Conservation (phyloP, 2,797 vertebrate species). For the Dromococcyx pavoninus region DNA sequence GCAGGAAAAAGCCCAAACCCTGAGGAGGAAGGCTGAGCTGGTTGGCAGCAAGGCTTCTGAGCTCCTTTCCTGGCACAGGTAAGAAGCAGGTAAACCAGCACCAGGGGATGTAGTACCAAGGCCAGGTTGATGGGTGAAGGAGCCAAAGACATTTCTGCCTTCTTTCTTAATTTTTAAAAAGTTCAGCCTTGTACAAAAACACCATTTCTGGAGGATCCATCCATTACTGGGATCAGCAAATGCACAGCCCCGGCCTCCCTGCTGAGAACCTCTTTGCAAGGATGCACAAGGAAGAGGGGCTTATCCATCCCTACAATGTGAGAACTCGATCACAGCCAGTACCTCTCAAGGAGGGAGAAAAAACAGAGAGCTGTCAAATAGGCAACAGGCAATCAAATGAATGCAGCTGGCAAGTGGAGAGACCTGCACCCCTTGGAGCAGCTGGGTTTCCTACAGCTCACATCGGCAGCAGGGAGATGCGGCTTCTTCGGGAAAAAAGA, state of each 20-base stretch:
- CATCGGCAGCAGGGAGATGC: fast-evolving
- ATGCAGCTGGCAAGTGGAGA: fast-evolving
- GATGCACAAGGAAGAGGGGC: fast-evolving
- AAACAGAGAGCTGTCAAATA: background rate
- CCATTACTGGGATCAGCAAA: background rate
- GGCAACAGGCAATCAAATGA: background rate
- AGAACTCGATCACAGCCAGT: background rate
- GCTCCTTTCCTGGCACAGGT: background rate
- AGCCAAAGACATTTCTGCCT: background rate
- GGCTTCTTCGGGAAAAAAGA: background rate
- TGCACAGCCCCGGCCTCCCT: background rate
- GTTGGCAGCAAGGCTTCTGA: background rate
- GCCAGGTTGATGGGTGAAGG: background rate
- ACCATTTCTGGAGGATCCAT: background rate
- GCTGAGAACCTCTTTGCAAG: background rate
- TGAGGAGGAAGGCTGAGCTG: fast-evolving
- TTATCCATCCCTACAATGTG: background rate
- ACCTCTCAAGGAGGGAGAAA: background rate
- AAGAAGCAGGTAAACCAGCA: background rate
- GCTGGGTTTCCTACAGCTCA: background rate
- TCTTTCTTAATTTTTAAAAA: background rate
- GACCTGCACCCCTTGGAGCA: background rate
- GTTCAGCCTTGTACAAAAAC: background rate
- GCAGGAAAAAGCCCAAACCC: background rate
- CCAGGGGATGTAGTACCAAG: background rate